These are phyloP conservation scores for Chaetorhynchus papuensis DNA, from an alignment of 2,113 vertebrate species.

Conservation along the genomic window DNA sequence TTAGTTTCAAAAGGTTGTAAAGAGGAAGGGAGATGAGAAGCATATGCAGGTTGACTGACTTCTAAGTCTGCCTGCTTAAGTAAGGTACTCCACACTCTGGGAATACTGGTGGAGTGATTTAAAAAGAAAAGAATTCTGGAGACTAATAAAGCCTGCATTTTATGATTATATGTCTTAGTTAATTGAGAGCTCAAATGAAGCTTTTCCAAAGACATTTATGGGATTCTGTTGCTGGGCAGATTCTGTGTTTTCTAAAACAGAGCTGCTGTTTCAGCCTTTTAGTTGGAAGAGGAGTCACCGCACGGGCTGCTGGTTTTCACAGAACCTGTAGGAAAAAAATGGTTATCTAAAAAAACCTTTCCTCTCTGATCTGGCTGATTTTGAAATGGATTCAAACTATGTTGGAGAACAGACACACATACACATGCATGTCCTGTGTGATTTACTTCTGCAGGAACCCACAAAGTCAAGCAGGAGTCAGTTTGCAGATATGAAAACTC, in stretches of 20 bases:
- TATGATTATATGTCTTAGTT: not conserved
- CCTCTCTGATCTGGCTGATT: not conserved
- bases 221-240: not conserved
- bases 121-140: not conserved
- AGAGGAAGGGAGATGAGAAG: not conserved
- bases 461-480: not conserved
- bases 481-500: not conserved
- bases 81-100: not conserved
- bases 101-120: not conserved
- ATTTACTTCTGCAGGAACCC: not conserved
- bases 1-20: not conserved
- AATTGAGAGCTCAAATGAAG: not conserved
- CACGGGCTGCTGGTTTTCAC: not conserved
- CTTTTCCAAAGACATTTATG: not conserved
- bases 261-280: not conserved
- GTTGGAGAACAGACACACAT: not conserved
- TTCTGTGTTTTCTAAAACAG: not conserved
- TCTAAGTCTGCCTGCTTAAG: not conserved
- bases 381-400: not conserved
- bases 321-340: not conserved
- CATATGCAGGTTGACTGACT: not conserved
- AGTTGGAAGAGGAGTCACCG: not conserved
- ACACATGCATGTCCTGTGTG: rapidly evolving
- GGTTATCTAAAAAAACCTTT: not conserved
- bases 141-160: not conserved